These are phyloP conservation scores for Xiphydria camelus DNA, from an alignment of 2,888 invertebrate genomes.

Conservation along the genomic window DNA sequence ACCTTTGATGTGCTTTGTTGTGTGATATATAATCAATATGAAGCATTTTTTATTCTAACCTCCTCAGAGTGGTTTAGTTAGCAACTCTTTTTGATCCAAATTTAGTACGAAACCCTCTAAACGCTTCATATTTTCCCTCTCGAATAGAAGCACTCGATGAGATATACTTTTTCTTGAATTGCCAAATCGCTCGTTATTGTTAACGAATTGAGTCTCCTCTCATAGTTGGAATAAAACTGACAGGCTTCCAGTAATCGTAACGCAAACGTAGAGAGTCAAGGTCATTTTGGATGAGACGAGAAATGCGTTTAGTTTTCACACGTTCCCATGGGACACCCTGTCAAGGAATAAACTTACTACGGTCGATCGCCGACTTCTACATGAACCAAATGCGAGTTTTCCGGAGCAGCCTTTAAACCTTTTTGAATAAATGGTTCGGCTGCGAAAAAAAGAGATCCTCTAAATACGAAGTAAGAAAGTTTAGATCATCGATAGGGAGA, in stretches of 20 bases:
- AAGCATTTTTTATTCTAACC: conserved; percentile 4
- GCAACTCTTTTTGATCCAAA: conserved; percentile 7
- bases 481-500: too few species aligned
- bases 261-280: not conserved
- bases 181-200: too few species aligned
- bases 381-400: conserved; percentile 70
- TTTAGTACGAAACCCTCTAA: conserved; percentile 8
- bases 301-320: too few species aligned
- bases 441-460: conserved; percentile 58
- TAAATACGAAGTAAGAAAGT: too few species aligned
- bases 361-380: conserved; percentile 78
- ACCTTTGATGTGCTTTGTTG: too few species aligned
- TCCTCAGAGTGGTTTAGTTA: conserved; percentile 5
- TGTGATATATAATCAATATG: conserved; percentile 8
- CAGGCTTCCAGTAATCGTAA: not conserved
- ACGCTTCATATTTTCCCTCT: not conserved
- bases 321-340: too few species aligned
- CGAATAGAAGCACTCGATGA: too few species aligned
- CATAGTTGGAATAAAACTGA: too few species aligned
- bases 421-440: conserved; percentile 79
- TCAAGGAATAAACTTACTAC: conserved; percentile 65
- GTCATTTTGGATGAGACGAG: too few species aligned
- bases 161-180: too few species aligned
- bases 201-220: too few species aligned
- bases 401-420: conserved; percentile 66